Evolutionary conservation across 2,113 vertebrate species (phyloP).

Genomic region (Semnopithecus entellus): DNA sequence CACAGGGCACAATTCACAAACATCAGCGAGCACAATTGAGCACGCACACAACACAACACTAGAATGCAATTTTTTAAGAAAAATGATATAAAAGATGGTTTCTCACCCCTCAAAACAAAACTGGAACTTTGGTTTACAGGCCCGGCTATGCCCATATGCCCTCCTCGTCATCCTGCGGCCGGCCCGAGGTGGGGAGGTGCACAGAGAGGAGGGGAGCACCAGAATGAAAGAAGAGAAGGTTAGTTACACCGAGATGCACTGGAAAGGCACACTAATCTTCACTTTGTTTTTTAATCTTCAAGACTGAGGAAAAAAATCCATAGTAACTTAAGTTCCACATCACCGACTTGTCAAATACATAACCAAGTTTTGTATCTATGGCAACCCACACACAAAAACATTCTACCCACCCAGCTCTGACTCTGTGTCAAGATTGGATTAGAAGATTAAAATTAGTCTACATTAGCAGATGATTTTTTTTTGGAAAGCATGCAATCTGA

Average conservation of each 20-base stretch:
- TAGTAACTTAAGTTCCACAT: slow-evolving; percentile 66
- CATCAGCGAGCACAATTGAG: slow-evolving; percentile 59
- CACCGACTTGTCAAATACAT: slow-evolving; percentile 64
- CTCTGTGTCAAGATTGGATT: slow-evolving; percentile 78
- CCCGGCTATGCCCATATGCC: slow-evolving; percentile 98
- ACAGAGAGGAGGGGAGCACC: slow-evolving; percentile 79
- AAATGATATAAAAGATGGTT: slow-evolving; percentile 85
- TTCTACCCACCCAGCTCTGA: slow-evolving; percentile 67
- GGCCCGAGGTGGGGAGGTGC: slow-evolving; percentile 77
- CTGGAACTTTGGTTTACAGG: slow-evolving; percentile 95
- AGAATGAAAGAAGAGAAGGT: slow-evolving; percentile 86
- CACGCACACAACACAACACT: slow-evolving; percentile 67
- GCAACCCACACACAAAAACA: slow-evolving; percentile 75
- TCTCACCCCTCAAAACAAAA: slow-evolving; percentile 98
- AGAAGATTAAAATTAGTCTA: slow-evolving; percentile 79
- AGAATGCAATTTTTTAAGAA: slow-evolving; percentile 61
- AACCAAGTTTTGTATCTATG: slow-evolving; percentile 75
- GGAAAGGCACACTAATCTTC: slow-evolving; percentile 71
- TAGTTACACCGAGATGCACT: slow-evolving; percentile 79
- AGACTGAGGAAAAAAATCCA: slow-evolving; percentile 47
- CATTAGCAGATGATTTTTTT: slow-evolving; percentile 80
- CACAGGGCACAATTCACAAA: slow-evolving; percentile 57
- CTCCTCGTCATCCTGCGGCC: slow-evolving; percentile 97
- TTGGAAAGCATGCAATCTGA: slow-evolving; percentile 60
- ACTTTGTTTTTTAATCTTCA: slow-evolving; percentile 68